Base-by-base conservation (phyloP, 92 coral and sea anemone species). In the Chrysogorgia sp. region DNA sequence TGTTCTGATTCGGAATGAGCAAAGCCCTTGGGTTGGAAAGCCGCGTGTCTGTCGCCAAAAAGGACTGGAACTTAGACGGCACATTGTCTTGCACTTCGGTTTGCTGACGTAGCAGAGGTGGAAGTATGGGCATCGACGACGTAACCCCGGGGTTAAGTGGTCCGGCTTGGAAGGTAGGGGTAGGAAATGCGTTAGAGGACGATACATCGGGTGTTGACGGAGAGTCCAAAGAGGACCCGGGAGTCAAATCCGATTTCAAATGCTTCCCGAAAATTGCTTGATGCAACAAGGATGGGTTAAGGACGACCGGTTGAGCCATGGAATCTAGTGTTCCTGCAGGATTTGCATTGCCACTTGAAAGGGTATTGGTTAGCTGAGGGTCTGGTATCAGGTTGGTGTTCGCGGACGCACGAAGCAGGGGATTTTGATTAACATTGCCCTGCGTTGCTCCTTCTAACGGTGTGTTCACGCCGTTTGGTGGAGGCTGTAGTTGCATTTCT, bases 41-140 rank as follows among this genome's bases (percentile, higher is more conserved):
- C 24, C 56, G 60, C 53, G 23, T 23, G 12, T 23, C 35, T 14
- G 35, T 21, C 40, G 35, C 34, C 7, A 26, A 0, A 10, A 53
- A 25, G 26, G 76, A 69, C 60, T 69, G 76, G 60, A 49, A 49
- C 76, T 69, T 59, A 19, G 76, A 10, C 33, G 76, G 58, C 26
- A 10, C 19, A 53, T 19, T n/a, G 53, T 43, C 40, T 30, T 47
- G 34, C 20, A 24, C 76, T 26, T 57, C 63, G 1, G 63, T 22
- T 15, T 57, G 31, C 29, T 57, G 63, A 57, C 32, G 63, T 4
- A 41, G 28, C 40, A 17, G 37, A 23, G 23, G 43, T 23, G 58
- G 53, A n/a, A 26, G 34, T 1, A 68, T 13, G 3, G 60, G 76
- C 53, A 40, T 28, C 20, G 74, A 41, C 24, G 74, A 31, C 34